Evolutionary conservation across 1,140 invertebrate genomes (phyloP).

Genomic region (Aradophagus sp.): DNA sequence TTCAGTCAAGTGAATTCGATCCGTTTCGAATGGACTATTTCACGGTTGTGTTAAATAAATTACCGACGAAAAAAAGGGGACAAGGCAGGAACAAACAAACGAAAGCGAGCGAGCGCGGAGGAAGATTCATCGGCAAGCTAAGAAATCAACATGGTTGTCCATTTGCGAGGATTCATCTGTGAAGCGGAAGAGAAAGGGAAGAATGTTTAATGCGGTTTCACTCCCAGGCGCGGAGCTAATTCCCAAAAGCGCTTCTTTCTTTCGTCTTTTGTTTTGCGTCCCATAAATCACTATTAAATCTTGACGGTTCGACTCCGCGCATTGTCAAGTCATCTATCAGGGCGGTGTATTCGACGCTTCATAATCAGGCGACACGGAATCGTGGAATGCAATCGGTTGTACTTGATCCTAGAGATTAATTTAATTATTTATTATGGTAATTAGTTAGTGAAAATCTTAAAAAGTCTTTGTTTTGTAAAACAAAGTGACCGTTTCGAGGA

Average conservation of each 20-base stretch:
- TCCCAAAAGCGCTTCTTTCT: slow-evolving; percentile 41
- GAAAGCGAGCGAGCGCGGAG: not conserved
- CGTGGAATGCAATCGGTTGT: slow-evolving; percentile 18
- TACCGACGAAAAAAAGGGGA: slow-evolving; percentile 21
- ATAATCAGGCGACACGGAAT: slow-evolving; percentile 24
- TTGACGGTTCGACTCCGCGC: slow-evolving; percentile 61
- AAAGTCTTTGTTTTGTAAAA: too few relatives aligned
- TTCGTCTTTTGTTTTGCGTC: slow-evolving; percentile 46
- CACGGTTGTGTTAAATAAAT: slow-evolving; percentile 43
- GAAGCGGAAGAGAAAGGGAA: slow-evolving; percentile 32
- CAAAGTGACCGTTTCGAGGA: too few relatives aligned
- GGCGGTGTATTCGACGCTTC: slow-evolving; percentile 49
- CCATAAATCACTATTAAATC: slow-evolving; percentile 72
- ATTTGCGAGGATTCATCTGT: slow-evolving; percentile 50
- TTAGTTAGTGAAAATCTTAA: too few relatives aligned
- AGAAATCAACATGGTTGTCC: slow-evolving; percentile 51
- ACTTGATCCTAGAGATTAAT: too few relatives aligned
- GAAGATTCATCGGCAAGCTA: slow-evolving; percentile 38
- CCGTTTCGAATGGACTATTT: slow-evolving; percentile 26
- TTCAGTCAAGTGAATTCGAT: slow-evolving; percentile 51
- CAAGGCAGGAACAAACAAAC: too few relatives aligned
- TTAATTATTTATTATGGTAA: too few relatives aligned
- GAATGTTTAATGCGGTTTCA: slow-evolving; percentile 47
- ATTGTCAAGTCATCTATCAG: slow-evolving; percentile 70
- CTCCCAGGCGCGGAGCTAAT: slow-evolving; percentile 42